Conservation (phyloP, 2,113 vertebrate species). For the Nannobrachium achirus region DNA sequence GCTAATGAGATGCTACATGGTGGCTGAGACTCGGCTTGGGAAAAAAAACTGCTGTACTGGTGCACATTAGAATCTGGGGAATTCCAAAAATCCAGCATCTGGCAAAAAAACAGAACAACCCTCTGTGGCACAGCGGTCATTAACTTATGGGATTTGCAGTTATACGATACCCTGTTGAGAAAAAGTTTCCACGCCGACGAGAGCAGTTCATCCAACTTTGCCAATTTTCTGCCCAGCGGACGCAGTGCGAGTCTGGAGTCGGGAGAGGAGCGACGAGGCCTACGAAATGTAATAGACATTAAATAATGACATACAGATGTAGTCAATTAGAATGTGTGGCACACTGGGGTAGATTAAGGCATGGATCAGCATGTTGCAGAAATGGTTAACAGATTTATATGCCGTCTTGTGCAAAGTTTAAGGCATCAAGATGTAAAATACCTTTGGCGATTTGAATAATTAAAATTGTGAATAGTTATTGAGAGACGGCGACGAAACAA, state of each 20-base stretch:
- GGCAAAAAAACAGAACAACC: slow-evolving; percentile 65
- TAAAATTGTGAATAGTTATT: neutral
- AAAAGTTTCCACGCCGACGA: slow-evolving; percentile 72
- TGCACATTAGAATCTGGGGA: slow-evolving; percentile 74
- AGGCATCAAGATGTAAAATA: neutral
- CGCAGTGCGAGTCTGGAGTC: slow-evolving; percentile 40
- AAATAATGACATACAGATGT: slow-evolving; percentile 65
- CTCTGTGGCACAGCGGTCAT: slow-evolving; percentile 73
- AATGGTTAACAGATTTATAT: slow-evolving; percentile 16
- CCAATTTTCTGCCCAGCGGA: slow-evolving; percentile 67
- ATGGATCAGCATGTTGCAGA: slow-evolving; percentile 18
- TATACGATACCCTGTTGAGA: slow-evolving; percentile 71
- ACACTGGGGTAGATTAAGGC: slow-evolving; percentile 31
- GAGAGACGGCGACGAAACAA: too few relatives aligned
- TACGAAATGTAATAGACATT: slow-evolving; percentile 56
- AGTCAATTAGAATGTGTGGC: slow-evolving; percentile 27
- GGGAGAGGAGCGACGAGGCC: slow-evolving; percentile 23
- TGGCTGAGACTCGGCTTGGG: slow-evolving; percentile 53
- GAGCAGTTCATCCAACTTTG: slow-evolving; percentile 67
- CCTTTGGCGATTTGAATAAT: slow-evolving; percentile 12
- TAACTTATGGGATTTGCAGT: slow-evolving; percentile 74
- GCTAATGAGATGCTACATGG: slow-evolving; percentile 74
- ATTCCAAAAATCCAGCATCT: slow-evolving; percentile 77
- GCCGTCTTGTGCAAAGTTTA: slow-evolving; percentile 6
- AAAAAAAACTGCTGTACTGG: slow-evolving; percentile 68